phyloP scores from a whole-genome alignment of 1,140 invertebrate genomes.

The Zophobas atratus region DNA sequence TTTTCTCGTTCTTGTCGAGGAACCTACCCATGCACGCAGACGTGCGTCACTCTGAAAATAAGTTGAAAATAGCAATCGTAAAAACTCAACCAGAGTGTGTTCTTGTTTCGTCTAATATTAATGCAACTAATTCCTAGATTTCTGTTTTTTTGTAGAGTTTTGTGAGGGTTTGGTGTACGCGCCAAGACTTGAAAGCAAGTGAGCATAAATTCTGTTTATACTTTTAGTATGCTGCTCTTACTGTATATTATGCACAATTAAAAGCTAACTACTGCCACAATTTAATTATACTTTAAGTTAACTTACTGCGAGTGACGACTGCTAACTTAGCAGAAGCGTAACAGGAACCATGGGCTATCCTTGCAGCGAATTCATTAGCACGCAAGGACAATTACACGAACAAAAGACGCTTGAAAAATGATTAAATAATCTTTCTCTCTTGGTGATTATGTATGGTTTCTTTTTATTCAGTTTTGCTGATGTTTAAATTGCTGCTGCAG shows the following conservation, averaged over 20 bases:
- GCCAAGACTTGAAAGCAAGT: conserved; percentile 35
- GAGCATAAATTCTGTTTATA: conserved; percentile 42
- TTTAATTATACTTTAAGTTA: conserved; percentile 39
- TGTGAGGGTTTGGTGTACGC: conserved; percentile 27
- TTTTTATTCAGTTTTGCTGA: conserved; percentile 14
- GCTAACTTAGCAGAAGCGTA: conserved; percentile 19
- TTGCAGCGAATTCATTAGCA: conserved; percentile 24
- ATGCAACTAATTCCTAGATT: conserved; percentile 18
- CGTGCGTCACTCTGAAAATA: too few species aligned
- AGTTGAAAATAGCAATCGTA: not conserved
- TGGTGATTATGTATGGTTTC: conserved; percentile 27
- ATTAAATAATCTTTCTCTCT: conserved; percentile 25
- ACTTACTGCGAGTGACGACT: conserved; percentile 24
- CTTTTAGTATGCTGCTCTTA: conserved; percentile 30
- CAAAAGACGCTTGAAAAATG: conserved; percentile 34
- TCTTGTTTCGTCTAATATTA: conserved; percentile 30
- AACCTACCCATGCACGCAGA: too few species aligned
- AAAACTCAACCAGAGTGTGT: conserved; percentile 2
- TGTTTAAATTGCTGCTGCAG: conserved; percentile 21
- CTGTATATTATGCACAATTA: conserved; percentile 38
- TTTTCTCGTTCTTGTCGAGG: too few species aligned
- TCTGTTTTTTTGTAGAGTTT: conserved; percentile 31
- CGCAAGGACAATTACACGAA: conserved; percentile 37
- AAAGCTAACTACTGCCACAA: conserved; percentile 35
- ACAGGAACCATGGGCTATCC: conserved; percentile 1